Conservation (phyloP, 92 coral and sea anemone genomes). For the Metridium senile region DNA sequence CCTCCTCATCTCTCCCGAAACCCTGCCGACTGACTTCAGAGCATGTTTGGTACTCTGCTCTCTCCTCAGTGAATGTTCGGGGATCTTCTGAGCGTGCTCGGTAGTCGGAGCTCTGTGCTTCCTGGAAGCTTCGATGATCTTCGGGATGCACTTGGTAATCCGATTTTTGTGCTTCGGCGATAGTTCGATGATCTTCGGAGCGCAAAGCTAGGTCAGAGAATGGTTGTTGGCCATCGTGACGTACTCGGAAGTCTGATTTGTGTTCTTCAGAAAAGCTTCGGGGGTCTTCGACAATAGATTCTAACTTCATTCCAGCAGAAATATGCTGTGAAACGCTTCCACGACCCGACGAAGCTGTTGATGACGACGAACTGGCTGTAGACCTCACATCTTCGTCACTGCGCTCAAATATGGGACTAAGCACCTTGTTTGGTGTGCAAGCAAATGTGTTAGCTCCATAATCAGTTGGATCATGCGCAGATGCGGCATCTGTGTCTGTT, state of each 20-base stretch:
- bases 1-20: slow-evolving; percentile 16
- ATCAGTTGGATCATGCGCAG: slow-evolving; percentile 23
- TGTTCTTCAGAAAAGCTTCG: slow-evolving; percentile 9
- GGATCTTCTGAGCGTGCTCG: background rate
- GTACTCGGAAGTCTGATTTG: background rate
- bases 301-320: slow-evolving; percentile 7
- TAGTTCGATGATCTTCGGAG: slow-evolving; percentile 11
- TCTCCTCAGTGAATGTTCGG: background rate
- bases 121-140: background rate
- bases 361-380: slow-evolving; percentile 60
- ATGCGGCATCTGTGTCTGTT: slow-evolving; percentile 11
- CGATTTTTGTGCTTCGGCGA: slow-evolving; percentile 1
- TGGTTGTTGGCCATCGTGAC: background rate
- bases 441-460: slow-evolving; percentile 46
- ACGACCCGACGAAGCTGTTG: slow-evolving; percentile 51
- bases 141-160: background rate
- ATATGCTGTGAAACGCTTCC: slow-evolving; percentile 60
- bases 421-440: slow-evolving; percentile 74
- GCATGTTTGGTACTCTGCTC: background rate
- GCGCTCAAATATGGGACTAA: slow-evolving; percentile 93
- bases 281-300: slow-evolving; percentile 13
- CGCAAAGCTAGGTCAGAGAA: too few relatives aligned
- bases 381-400: slow-evolving; percentile 87
- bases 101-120: background rate
- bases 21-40: slow-evolving; percentile 14